A percentile compares a stretch with the other conserved stretches of the same genome.
Evolutionary conservation across 2,888 invertebrate species (phyloP).

Genomic region (Villa cingulata): DNA sequence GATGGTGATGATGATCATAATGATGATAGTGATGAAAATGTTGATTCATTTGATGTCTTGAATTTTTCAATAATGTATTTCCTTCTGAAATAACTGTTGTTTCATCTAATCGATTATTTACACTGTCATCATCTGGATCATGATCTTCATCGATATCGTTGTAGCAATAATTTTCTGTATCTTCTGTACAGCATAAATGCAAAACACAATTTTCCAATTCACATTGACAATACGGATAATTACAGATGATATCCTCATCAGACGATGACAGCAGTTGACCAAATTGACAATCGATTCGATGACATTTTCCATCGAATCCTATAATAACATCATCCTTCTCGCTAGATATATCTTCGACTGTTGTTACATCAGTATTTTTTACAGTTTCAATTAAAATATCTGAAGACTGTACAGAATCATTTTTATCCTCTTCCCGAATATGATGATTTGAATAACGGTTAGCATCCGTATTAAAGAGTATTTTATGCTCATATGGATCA

Average conservation of each 20-base stretch:
- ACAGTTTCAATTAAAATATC: too few species aligned
- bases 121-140: too few species aligned
- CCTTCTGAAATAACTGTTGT: not conserved
- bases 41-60: not conserved
- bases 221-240: not conserved
- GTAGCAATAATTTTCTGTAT: not conserved
- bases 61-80: not conserved
- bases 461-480: too few species aligned
- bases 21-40: not conserved
- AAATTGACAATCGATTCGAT: not conserved
- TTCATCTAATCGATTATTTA: too few species aligned
- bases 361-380: not conserved
- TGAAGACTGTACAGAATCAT: too few species aligned
- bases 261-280: not conserved
- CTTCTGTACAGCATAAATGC: not conserved
- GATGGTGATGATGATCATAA: not conserved
- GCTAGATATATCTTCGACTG: not conserved
- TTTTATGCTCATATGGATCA: too few species aligned
- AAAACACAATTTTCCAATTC: not conserved
- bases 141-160: too few species aligned
- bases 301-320: not conserved
- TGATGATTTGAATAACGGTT: too few species aligned
- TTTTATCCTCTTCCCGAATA: too few species aligned
- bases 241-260: not conserved
- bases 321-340: not conserved